Percentiles rank a stretch among this genome's conserved stretches.
These are phyloP conservation scores for Montipora capitata DNA, from an alignment of 92 coral and sea anemone genomes.

Conservation along the genomic window DNA sequence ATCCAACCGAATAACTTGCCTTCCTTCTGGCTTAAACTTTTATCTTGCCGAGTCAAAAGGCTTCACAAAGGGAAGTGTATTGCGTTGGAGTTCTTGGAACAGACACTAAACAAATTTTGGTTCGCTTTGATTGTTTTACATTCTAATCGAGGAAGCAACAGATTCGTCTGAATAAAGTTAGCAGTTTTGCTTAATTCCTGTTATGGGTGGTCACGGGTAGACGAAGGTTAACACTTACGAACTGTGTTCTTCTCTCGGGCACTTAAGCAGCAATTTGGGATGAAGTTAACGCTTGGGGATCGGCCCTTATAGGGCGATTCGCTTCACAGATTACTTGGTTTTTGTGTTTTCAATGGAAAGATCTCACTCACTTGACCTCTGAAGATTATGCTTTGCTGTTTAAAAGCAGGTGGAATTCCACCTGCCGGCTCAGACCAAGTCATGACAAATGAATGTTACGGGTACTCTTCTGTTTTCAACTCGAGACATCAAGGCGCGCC, in stretches of 20 bases:
- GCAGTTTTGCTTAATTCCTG: not conserved
- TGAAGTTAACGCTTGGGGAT: not conserved
- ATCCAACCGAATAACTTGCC: too few relatives aligned
- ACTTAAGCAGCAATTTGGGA: not conserved
- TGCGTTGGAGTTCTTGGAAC: not conserved
- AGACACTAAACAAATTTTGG: not conserved
- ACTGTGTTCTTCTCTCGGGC: not conserved
- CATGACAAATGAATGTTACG: not conserved
- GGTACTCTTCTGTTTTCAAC: not conserved
- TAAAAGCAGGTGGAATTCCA: conserved; percentile 1
- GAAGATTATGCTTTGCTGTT: not conserved
- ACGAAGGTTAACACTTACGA: not conserved
- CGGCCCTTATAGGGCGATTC: not conserved
- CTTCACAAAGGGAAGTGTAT: too few relatives aligned
- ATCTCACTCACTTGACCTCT: not conserved
- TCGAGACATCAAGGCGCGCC: too few relatives aligned
- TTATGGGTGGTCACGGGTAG: not conserved
- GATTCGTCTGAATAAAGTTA: not conserved
- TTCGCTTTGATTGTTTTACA: too few relatives aligned
- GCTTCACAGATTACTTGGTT: not conserved
- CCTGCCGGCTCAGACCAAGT: not conserved
- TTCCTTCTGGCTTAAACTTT: too few relatives aligned
- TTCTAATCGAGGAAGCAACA: not conserved
- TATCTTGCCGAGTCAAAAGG: too few relatives aligned
- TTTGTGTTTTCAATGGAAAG: not conserved